Evolutionary conservation across 1,140 invertebrate genomes (phyloP).

Genomic region (Manduca sexta): DNA sequence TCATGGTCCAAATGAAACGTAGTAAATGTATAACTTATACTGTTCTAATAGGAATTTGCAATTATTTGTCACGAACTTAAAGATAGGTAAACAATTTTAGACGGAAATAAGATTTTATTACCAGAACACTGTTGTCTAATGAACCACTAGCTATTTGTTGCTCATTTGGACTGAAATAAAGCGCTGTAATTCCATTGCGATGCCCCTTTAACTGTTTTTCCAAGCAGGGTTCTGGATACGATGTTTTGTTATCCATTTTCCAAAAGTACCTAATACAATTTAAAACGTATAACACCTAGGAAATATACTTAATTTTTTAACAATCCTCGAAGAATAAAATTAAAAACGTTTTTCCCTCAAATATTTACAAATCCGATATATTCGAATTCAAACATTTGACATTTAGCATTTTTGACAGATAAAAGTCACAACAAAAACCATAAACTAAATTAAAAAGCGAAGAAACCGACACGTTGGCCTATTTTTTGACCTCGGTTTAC

Average conservation of each 20-base stretch:
- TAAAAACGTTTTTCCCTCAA: neutral
- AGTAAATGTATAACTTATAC: too few species aligned
- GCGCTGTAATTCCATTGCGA: conserved; percentile 79
- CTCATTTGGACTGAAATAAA: conserved; percentile 85
- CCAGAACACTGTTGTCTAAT: conserved; percentile 83
- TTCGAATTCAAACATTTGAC: conserved; percentile 4
- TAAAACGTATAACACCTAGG: neutral
- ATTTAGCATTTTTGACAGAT: neutral
- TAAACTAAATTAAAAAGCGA: neutral
- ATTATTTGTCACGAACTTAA: too few species aligned
- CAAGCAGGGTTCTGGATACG: conserved; percentile 76
- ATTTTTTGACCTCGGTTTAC: too few species aligned
- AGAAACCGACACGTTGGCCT: neutral
- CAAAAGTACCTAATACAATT: neutral
- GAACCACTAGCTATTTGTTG: conserved; percentile 86
- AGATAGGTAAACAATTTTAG: too few species aligned
- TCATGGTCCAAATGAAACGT: too few species aligned
- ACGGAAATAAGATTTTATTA: conserved; percentile 18
- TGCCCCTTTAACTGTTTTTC: conserved; percentile 88
- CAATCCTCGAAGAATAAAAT: neutral
- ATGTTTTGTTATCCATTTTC: conserved; percentile 24
- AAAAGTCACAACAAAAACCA: neutral
- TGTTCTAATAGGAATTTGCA: neutral
- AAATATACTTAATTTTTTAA: neutral
- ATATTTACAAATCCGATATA: neutral